Evolutionary conservation across 2,113 vertebrate genomes (phyloP), one percentile per base, ranked within the genome.

Genomic region (Aegypius monachus): DNA sequence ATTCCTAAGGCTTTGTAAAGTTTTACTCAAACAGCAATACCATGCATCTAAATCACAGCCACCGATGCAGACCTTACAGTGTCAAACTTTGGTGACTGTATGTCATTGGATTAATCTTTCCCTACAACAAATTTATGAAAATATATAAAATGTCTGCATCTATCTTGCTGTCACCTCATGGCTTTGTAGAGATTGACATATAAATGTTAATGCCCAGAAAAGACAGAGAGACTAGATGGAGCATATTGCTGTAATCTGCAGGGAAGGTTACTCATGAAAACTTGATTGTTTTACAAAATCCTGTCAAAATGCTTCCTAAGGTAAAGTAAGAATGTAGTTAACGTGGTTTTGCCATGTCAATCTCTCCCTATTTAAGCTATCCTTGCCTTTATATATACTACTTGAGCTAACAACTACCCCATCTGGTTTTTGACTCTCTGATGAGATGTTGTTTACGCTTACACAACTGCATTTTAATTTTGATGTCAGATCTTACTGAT

Each of bases 241-340:
- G 42, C 36, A 10, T 32, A 40, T 55, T 90, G n/a, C 55, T 75
- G 25, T 48, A 56, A 66, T 93, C 67, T 58, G 34, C 61, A 56
- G 59, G 65, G 43, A 88, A 75, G 66, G 38, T 29, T 78, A 48
- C 22, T 81, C n/a, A 48, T 23, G 89, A 48, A 88, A 72, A 86
- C 34, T 18, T 53, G 79, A 47, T 68, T 72, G 38, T 73, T 90
- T 93, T 85, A 27, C 42, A 8, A 55, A 87, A 90, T 53, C 9
- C 40, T 89, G 50, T 95, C 90, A 77, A 95, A 97, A 89, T 55
- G 45, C 55, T n/a, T 84, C 68, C 73, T n/a, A 21, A 89, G 29
- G n/a, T 90, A 36, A 91, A 85, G 74, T 12, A 75, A 83, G 65
- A 91, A 11, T 43, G 16, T 23, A 63, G 79, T 40, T 81, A 53